Base-by-base conservation (phyloP, 2,797 vertebrate genomes). In the Aulostomus chinensis region DNA sequence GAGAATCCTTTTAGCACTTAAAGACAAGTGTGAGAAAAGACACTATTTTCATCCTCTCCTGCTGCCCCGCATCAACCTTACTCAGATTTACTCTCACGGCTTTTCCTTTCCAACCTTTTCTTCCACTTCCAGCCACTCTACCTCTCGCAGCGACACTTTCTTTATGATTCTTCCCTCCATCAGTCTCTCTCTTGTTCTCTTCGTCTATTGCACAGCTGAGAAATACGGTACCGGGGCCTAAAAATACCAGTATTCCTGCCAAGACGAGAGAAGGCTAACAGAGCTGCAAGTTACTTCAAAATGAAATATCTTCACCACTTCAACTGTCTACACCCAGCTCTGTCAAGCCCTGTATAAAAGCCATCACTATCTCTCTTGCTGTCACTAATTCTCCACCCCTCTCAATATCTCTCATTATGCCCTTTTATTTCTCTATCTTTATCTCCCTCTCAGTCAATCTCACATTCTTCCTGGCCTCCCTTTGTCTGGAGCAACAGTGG, bases 181-280 rank as follows among this genome's bases (percentile, higher is more conserved):
- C 58, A 21, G 45, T 47, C 58, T 53, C 32, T 5, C 21, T 57
- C 47, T 46, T 32, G 14, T 17, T 52, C 36, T 26, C 28, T 9
- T 15, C 14, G 25, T 33, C 40, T 24, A 26, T n/a, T 7, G 20
- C 52, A 52, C 50, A 11, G 42, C 57, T 38, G 45, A 55, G 38
- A 59, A 53, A 58, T 58, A 57, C 55, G 59, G 50, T 58, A 68
- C 46, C 52, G 12, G 45, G 28, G 25, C 48, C 55, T 75, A 65
- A 73, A 73, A 68, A 81, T 68, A 76, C 21, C 62, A 39, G 43
- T 40, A 14, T 37, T 56, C 57, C 59, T 46, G 64, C 70, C 64
- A 57, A 58, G 57, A 58, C 26, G 26, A 33, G 34, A 12, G 49
- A 66, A 68, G 65, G 79, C 56, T 56, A 61, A 68, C 65, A 56